Base-by-base conservation (phyloP, 2,113 vertebrate genomes). In the Zeus faber region DNA sequence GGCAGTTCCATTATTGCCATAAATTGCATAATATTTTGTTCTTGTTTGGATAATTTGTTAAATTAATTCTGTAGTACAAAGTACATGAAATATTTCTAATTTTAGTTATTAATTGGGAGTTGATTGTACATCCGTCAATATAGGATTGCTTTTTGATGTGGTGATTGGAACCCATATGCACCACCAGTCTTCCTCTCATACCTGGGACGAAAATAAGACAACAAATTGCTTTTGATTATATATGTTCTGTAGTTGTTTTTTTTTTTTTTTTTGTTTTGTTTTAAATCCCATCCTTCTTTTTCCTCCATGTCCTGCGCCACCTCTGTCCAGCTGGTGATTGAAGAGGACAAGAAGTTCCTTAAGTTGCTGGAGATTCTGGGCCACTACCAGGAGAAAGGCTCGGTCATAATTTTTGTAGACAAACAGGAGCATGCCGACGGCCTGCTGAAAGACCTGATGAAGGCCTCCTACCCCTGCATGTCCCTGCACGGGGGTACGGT, bases 331-430 rank as follows among this genome's bases (percentile, higher is more conserved):
- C 91, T 99, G 81, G 94, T 98, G 35, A 98, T 99, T 60, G 95
- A 97, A 29, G 97, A 99, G 77, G 95, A 98, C 37, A 93, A 94
- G 66, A 99, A 99, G 76, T 99, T 99, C 78, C 71, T 98, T 82
- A 99, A 99, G 82, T 85, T 99, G 44, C 84, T 99, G 72, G 97
- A 99, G 70, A 91, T 99, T 24, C 82, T 99, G 52, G 97, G 97
- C 20, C 95, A 95, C 81, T 98, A 98, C 77, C 97, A 99, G 82
- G 96, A 99, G 87, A 96, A 93, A 37, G 97, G 97, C 63, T 92
- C 96, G 0, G 95, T 99, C 64, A 97, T 99, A 65, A 95, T 99
- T 72, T 99, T 99, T 77, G 95, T 99, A 66, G 97, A 99, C 87
- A 99, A 99, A 59, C 97, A 98, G 69, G 96, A 98, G 70, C 96